These are phyloP conservation scores for Drosophila simulans DNA, from an alignment of 1,140 invertebrate genomes.

Conservation along the genomic window DNA sequence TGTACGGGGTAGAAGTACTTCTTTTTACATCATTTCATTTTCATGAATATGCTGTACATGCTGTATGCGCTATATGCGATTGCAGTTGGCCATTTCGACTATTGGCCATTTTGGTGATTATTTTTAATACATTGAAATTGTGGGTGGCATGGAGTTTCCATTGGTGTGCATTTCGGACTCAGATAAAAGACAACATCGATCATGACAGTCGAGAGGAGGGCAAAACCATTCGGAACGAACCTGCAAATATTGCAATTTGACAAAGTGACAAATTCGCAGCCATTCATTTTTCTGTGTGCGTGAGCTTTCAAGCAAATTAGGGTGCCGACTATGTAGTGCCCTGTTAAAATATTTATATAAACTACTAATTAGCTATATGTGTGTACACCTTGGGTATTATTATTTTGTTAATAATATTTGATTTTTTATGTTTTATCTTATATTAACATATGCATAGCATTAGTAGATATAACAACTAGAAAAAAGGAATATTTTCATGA, in stretches of 20 bases:
- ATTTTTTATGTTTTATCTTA: no score
- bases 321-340: not conserved
- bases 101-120: slow-evolving; percentile 51
- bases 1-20: not conserved
- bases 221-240: not conserved
- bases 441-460: no score
- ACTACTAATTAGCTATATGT: no score
- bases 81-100: slow-evolving; percentile 41
- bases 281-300: slow-evolving; percentile 35
- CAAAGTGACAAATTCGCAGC: slow-evolving; percentile 62
- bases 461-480: not conserved
- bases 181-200: slow-evolving; percentile 54
- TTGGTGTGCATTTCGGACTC: not conserved
- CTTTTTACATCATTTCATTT: slow-evolving; percentile 36
- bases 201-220: slow-evolving; percentile 16
- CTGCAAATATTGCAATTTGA: slow-evolving; percentile 42
- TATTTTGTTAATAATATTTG: no score
- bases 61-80: slow-evolving; percentile 14
- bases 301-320: not conserved
- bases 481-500: not conserved
- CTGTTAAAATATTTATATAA: not conserved
- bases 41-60: slow-evolving; percentile 10
- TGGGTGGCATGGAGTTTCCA: not conserved
- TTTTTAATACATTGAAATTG: slow-evolving; percentile 35
- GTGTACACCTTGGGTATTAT: no score